A percentile compares a stretch with the other conserved stretches of the same genome.
Evolutionary conservation across 2,113 vertebrate species (phyloP).

Genomic region (Scopus umbretta): DNA sequence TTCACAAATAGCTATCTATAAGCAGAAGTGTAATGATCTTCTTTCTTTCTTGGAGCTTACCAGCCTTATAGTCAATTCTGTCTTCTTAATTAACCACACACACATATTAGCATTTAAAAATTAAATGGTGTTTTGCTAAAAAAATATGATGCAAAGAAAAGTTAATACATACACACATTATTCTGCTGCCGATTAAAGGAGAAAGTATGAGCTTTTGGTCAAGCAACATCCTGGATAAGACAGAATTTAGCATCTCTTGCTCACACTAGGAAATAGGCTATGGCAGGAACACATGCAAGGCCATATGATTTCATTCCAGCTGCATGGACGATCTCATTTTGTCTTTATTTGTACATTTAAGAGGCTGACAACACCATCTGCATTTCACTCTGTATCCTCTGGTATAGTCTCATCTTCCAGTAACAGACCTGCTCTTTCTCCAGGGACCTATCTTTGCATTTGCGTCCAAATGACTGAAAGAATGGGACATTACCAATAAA

Average conservation of each 20-base stretch:
- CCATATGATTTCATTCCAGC: conserved; percentile 41
- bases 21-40: conserved; percentile 66
- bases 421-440: conserved; percentile 23
- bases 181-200: conserved; percentile 18
- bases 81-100: conserved; percentile 75
- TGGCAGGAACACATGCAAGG: conserved; percentile 3
- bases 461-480: background rate
- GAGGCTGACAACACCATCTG: conserved; percentile 41
- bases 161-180: conserved; percentile 47
- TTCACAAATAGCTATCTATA: conserved; percentile 74
- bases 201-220: background rate
- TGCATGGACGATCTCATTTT: conserved; percentile 28
- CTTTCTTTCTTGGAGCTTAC: conserved; percentile 60
- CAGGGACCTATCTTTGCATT: background rate
- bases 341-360: conserved; percentile 49
- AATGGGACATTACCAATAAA: conserved; percentile 26
- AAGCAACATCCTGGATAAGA: background rate
- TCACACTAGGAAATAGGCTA: background rate
- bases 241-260: background rate
- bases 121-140: conserved; percentile 53
- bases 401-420: conserved; percentile 21
- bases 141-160: conserved; percentile 33
- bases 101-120: conserved; percentile 74
- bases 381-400: conserved; percentile 20
- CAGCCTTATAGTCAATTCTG: conserved; percentile 69